Conservation (phyloP, 2,113 vertebrate species). For the Crotalus helleri region DNA sequence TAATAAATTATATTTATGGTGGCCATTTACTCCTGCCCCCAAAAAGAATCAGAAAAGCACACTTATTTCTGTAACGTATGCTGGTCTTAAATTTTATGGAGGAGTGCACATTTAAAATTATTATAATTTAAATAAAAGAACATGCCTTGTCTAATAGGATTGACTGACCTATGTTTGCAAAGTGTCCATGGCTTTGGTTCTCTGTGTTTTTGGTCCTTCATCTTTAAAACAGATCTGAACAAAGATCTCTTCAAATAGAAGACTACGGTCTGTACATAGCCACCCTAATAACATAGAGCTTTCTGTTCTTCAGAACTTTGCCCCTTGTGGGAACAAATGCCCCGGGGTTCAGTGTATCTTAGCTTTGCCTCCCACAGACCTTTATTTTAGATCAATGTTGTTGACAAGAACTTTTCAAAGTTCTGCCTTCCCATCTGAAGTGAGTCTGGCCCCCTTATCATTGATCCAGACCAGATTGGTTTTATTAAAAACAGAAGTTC, state of each 20-base stretch:
- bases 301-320: slow-evolving; percentile 16
- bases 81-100: not conserved
- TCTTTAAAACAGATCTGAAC: not conserved
- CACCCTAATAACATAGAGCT: not conserved
- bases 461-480: slow-evolving; percentile 70
- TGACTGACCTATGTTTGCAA: not conserved
- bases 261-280: not conserved
- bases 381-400: slow-evolving; percentile 49
- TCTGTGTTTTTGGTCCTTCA: not conserved
- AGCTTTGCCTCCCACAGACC: slow-evolving; percentile 57
- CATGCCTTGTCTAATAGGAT: not conserved
- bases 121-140: not conserved
- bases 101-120: not conserved
- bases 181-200: not conserved
- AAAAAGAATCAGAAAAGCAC: not conserved
- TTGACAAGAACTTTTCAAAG: slow-evolving; percentile 65
- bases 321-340: slow-evolving; percentile 26
- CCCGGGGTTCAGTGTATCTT: slow-evolving; percentile 34
- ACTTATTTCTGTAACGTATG: not conserved
- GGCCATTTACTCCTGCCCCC: not conserved
- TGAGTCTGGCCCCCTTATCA: slow-evolving; percentile 68
- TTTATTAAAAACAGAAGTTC: slow-evolving; percentile 73
- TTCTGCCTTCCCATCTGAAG: slow-evolving; percentile 66
- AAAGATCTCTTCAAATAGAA: not conserved
- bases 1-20: not conserved